A percentile compares a stretch with the other conserved stretches of the same genome.
These are phyloP conservation scores for Thymelicus sylvestris DNA, from an alignment of 2,888 invertebrate species.

Conservation along the genomic window DNA sequence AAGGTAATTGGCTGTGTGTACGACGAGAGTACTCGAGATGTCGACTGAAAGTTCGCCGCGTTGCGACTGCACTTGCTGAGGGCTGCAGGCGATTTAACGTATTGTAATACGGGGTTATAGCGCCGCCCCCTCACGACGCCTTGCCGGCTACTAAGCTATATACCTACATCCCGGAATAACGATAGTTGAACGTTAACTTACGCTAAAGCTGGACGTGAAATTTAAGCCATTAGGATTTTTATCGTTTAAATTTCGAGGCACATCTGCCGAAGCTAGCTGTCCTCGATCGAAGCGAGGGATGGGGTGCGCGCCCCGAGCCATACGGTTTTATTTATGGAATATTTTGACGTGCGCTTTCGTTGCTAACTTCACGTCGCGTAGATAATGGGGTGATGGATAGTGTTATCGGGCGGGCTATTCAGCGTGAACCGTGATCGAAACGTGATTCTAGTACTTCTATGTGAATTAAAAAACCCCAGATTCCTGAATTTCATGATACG, in stretches of 20 bases:
- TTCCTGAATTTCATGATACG: slow-evolving; percentile 49
- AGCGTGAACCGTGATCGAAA: slow-evolving; percentile 69
- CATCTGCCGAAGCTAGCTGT: slow-evolving; percentile 50
- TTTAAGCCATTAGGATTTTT: slow-evolving; percentile 55
- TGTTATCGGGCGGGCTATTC: slow-evolving; percentile 82
- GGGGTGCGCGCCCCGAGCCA: slow-evolving; percentile 68
- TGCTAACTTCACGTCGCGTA: slow-evolving; percentile 78
- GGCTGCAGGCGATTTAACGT: slow-evolving; percentile 72
- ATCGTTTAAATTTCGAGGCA: slow-evolving; percentile 55
- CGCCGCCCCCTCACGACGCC: slow-evolving; percentile 54
- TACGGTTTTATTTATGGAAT: slow-evolving; percentile 80
- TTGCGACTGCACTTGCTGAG: slow-evolving; percentile 63
- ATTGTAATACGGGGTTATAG: slow-evolving; percentile 68
- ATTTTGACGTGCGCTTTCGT: slow-evolving; percentile 80
- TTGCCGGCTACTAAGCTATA: slow-evolving; percentile 48
- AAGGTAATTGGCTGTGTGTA: slow-evolving; percentile 67
- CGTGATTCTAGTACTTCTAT: slow-evolving; percentile 65
- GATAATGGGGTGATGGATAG: slow-evolving; percentile 83
- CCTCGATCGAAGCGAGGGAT: slow-evolving; percentile 59
- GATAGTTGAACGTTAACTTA: slow-evolving; percentile 59
- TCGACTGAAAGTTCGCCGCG: slow-evolving; percentile 55
- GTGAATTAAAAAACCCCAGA: slow-evolving; percentile 65
- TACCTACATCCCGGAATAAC: slow-evolving; percentile 52
- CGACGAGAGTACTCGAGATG: slow-evolving; percentile 59
- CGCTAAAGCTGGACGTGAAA: slow-evolving; percentile 59